Evolutionary conservation across 2,797 vertebrate species (phyloP).

Genomic region (Allenopithecus nigroviridis): DNA sequence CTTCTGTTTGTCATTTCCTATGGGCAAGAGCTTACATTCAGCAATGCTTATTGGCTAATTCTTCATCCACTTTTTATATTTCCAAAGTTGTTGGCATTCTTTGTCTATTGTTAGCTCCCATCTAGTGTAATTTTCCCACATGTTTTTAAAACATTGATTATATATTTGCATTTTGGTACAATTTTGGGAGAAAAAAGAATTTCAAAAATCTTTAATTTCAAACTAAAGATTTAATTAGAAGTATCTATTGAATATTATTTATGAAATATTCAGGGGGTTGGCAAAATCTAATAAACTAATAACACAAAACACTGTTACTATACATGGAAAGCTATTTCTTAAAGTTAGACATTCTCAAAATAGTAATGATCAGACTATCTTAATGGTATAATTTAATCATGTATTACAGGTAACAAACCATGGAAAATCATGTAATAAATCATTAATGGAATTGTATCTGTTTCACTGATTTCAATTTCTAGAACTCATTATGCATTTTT

Average conservation of each 20-base stretch:
- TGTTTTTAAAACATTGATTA: background rate
- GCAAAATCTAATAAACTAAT: background rate
- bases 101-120: background rate
- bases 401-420: conserved; percentile 53
- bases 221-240: background rate
- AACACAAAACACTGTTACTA: background rate
- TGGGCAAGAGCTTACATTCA: background rate
- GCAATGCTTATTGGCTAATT: background rate
- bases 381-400: conserved; percentile 61
- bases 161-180: background rate
- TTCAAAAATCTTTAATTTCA: background rate
- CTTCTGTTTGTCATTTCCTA: background rate
- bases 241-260: background rate
- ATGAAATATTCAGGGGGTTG: background rate
- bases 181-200: background rate
- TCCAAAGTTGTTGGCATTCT: background rate
- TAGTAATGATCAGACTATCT: background rate
- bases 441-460: conserved; percentile 61
- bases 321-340: conserved; percentile 41
- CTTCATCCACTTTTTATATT: background rate
- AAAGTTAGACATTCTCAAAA: conserved; percentile 15
- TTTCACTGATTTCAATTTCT: conserved; percentile 58
- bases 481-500: conserved; percentile 37
- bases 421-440: conserved; percentile 52
- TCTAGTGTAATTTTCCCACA: background rate